Evolutionary conservation across 1,140 invertebrate genomes (phyloP), one percentile per base, ranked within the genome.

Genomic region (Scaptomyza hsui): DNA sequence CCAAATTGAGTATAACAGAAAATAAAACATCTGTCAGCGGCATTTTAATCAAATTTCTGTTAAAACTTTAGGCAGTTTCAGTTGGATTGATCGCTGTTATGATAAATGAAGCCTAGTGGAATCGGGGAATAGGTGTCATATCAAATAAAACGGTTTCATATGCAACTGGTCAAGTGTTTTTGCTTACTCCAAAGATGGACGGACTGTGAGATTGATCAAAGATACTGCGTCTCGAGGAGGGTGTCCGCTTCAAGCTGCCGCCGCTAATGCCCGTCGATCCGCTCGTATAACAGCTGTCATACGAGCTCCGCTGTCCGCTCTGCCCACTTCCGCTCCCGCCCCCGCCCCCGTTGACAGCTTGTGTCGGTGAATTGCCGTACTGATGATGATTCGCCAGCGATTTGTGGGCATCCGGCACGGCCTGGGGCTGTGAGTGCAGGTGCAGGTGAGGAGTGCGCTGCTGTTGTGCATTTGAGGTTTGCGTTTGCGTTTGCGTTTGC

Each of bases 141-240:
- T n/a, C n/a, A 21, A 21, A 21, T 2, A 21, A 4, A 1, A 1
- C 24, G 32, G 10, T 3, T 35, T 41, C 35, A n/a, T 18, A 16
- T 26, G 29, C 7, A 59, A 45, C 24, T 41, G 32, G 18, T 35
- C n/a, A 15, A 21, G 2, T 51, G n/a, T 13, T 53, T 39, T 4
- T 62, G 73, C 89, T 90, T 85, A 91, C 89, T 48, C 69, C 70
- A 75, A 90, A 89, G n/a, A 91, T 63, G 13, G 80, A 88, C 56
- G 90, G 90, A 75, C 90, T 91, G 39, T 91, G 90, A 80, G 88
- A 79, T 89, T 89, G 53, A 60, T 91, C 90, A 15, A 91, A 65
- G 52, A 83, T 73, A 44, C 75, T 78, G 62, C 89, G 89, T 52
- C 90, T 90, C 52, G 89, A 90, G 51, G 78, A 88, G 39, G 89